These are phyloP conservation scores for Urechis unicinctus DNA, from an alignment of 2,888 invertebrate species.

Conservation along the genomic window DNA sequence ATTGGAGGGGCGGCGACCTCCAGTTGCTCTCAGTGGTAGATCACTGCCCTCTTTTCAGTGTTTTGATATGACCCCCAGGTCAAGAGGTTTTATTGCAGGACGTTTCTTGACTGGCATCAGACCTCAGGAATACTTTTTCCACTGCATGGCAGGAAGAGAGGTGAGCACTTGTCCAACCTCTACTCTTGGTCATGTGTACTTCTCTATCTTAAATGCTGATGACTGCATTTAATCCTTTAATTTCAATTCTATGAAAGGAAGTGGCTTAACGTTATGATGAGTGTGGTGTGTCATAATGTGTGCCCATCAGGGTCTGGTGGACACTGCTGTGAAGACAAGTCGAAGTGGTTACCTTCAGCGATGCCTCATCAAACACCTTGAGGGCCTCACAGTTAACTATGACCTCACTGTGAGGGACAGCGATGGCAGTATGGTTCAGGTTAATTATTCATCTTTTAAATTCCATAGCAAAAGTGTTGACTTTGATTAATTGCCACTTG, in stretches of 20 bases:
- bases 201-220: not conserved
- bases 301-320: constrained; percentile 74
- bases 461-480: no score
- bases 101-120: constrained; percentile 97
- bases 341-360: constrained; percentile 95
- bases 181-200: not conserved
- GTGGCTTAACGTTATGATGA: no score
- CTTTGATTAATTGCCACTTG: no score
- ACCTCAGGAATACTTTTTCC: constrained; percentile 97
- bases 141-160: constrained; percentile 99
- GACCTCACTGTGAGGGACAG: constrained; percentile 93
- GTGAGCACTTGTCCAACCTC: constrained; percentile 53
- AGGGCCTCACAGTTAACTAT: constrained; percentile 86
- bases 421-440: constrained; percentile 85
- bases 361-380: constrained; percentile 94
- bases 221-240: no score
- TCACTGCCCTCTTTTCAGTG: constrained; percentile 81
- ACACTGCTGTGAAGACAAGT: constrained; percentile 99
- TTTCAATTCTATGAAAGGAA: not conserved
- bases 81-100: constrained; percentile 94
- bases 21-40: constrained; percentile 86
- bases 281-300: no score
- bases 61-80: constrained; percentile 80
- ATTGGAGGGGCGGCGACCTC: constrained; percentile 93
- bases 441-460: constrained; percentile 34